Evolutionary conservation across 2,113 vertebrate species (phyloP).

Genomic region (Ageneiosus marmoratus): DNA sequence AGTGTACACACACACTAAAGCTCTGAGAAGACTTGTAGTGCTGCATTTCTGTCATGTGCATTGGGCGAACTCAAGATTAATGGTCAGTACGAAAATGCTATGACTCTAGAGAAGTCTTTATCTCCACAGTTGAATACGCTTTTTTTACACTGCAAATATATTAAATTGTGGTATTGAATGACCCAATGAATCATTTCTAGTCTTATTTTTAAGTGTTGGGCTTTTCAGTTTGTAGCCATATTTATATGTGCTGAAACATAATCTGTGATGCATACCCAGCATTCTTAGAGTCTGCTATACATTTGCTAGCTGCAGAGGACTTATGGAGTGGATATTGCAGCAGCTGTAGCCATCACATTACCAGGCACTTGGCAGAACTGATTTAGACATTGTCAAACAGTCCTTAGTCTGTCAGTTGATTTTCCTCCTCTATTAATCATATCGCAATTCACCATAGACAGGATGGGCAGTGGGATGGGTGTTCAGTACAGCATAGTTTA

Average conservation of each 20-base stretch:
- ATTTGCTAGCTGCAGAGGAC: not conserved
- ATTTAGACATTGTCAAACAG: slow-evolving; percentile 34
- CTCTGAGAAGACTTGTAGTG: not conserved
- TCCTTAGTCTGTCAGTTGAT: not conserved
- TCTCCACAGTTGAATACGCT: not conserved
- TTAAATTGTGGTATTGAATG: not conserved
- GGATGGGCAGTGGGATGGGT: not conserved
- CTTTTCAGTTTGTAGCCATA: not conserved
- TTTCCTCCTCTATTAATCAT: slow-evolving; percentile 24
- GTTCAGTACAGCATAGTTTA: slow-evolving; percentile 1
- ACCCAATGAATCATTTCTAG: not conserved
- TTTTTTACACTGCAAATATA: not conserved
- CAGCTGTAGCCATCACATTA: slow-evolving; percentile 33
- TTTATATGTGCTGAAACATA: not conserved
- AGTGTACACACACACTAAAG: not conserved
- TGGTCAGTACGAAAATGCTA: not conserved
- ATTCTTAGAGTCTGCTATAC: not conserved
- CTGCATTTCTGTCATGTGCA: not conserved
- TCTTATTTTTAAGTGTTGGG: not conserved
- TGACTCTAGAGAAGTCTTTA: not conserved
- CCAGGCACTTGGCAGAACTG: slow-evolving; percentile 11
- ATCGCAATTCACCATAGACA: slow-evolving; percentile 11
- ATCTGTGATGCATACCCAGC: not conserved
- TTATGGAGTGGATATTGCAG: slow-evolving; percentile 13
- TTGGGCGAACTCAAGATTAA: not conserved